Conservation (phyloP, 2,113 vertebrate species). For the Chelonoidis abingdonii region DNA sequence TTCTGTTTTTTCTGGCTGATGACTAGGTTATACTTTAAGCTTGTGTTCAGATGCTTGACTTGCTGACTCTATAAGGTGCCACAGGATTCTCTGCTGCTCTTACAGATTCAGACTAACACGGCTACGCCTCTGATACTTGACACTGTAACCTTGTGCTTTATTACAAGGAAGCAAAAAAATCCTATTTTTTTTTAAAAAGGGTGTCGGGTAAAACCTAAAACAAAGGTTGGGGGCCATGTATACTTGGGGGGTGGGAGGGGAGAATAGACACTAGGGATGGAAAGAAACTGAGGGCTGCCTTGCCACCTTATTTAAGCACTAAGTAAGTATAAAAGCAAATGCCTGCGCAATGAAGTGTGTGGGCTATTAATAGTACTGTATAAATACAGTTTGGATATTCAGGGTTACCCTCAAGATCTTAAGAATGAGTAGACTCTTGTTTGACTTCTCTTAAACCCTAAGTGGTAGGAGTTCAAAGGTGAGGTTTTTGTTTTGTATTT, state of each 20-base stretch:
- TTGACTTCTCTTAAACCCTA: background rate
- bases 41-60: background rate
- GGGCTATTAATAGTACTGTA: background rate
- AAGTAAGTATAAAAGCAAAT: background rate
- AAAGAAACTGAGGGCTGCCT: background rate
- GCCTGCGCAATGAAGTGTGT: rapidly evolving
- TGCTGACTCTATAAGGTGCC: background rate
- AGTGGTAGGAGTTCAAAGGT: background rate
- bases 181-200: background rate
- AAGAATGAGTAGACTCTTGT: background rate
- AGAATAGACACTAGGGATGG: background rate
- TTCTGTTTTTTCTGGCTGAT: background rate
- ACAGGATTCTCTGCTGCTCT: too few relatives aligned
- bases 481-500: background rate
- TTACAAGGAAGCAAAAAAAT: background rate
- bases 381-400: background rate
- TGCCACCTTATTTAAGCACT: rapidly evolving
- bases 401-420: background rate
- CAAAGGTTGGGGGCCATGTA: background rate
- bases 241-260: too few relatives aligned
- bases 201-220: background rate
- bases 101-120: too few relatives aligned
- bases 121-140: too few relatives aligned
- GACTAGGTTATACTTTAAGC: background rate
- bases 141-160: background rate